Evolutionary conservation across 2,113 vertebrate species (phyloP).

Genomic region (Tragelaphus buxtoni): DNA sequence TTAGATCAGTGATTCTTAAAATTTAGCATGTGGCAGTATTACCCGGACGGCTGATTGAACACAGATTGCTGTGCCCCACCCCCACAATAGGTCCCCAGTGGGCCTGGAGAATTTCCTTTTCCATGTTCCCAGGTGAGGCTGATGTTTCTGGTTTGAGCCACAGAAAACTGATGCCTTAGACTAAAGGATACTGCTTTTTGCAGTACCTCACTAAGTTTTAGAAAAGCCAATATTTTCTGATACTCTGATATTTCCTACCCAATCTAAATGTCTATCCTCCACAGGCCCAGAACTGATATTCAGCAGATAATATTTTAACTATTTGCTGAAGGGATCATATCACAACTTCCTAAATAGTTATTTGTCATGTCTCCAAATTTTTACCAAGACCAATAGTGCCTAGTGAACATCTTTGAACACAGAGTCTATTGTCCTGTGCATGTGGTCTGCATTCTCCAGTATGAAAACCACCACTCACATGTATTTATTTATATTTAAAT

Average conservation of each 20-base stretch:
- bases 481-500: neutral
- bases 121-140: neutral
- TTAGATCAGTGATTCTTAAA: conserved; percentile 33
- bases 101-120: neutral
- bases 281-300: neutral
- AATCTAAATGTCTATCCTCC: neutral
- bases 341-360: neutral
- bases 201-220: neutral
- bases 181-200: neutral
- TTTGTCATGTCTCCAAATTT: neutral
- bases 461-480: neutral
- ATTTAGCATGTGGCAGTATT: conserved; percentile 5
- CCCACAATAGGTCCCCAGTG: neutral
- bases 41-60: conserved; percentile 20
- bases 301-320: neutral
- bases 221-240: neutral
- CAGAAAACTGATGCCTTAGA: neutral
- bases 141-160: neutral
- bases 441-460: neutral
- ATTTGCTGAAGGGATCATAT: neutral
- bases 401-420: neutral
- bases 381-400: neutral
- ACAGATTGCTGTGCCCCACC: neutral
- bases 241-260: neutral
- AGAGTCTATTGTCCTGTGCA: neutral